These are phyloP conservation scores for Passer domesticus DNA, from an alignment of 2,113 vertebrate species.

Conservation along the genomic window DNA sequence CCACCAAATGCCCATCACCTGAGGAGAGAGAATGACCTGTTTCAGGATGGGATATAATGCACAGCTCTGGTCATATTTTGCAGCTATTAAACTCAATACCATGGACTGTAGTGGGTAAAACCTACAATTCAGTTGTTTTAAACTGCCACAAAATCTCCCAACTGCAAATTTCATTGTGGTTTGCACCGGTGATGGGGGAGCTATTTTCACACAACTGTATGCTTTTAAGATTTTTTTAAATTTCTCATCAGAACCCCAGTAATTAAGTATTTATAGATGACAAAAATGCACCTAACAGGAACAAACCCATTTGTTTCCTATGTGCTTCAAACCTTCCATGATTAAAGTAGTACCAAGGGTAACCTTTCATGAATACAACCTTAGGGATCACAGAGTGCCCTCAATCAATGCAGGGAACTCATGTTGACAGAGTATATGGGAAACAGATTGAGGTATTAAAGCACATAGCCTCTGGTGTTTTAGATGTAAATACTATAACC, in stretches of 20 bases:
- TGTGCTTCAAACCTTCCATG: conserved; percentile 13
- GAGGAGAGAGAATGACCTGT: not conserved
- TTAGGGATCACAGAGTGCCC: conserved; percentile 50
- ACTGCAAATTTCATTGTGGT: not conserved
- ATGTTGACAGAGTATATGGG: conserved; percentile 63
- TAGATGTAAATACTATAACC: conserved; percentile 65
- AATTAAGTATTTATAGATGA: conserved; percentile 41
- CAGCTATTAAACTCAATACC: conserved; percentile 12
- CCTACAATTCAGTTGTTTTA: conserved; percentile 14
- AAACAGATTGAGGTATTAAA: conserved; percentile 67
- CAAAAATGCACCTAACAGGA: not conserved
- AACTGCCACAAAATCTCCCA: conserved; percentile 21
- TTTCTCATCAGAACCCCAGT: conserved; percentile 7
- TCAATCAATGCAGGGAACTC: conserved; percentile 53
- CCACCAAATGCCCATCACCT: conserved; percentile 30
- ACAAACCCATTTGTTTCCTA: conserved; percentile 19
- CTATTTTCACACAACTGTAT: not conserved
- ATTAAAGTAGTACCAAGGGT: conserved; percentile 47
- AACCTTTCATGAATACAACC: conserved; percentile 60
- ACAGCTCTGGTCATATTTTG: conserved; percentile 2
- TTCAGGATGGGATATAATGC: not conserved
- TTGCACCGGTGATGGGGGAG: not conserved
- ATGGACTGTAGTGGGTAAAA: not conserved
- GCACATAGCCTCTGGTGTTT: conserved; percentile 60
- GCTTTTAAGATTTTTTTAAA: not conserved